phyloP scores from a whole-genome alignment of 2,888 invertebrate species.

The Hylaea fasciaria region DNA sequence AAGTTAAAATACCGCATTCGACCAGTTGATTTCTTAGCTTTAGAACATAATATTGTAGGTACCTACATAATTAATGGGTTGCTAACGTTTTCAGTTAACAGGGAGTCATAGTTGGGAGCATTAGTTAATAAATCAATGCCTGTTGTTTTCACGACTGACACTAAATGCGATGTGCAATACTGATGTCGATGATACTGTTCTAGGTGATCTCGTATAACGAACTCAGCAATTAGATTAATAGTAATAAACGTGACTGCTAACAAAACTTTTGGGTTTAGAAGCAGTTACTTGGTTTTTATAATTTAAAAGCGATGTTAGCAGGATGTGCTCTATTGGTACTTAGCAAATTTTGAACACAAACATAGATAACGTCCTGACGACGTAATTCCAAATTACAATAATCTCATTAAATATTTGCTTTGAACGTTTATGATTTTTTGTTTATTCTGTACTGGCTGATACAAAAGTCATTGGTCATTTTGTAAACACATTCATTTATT shows the following conservation, averaged over 20 bases:
- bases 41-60: too few relatives aligned
- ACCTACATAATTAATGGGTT: background rate
- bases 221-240: background rate
- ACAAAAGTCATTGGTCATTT: slow-evolving; percentile 13
- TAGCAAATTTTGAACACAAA: slow-evolving; percentile 52
- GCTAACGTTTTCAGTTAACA: background rate
- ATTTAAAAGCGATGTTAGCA: slow-evolving; percentile 60
- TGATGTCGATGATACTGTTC: background rate
- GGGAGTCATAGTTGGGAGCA: background rate
- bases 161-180: background rate
- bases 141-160: background rate
- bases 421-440: slow-evolving; percentile 1
- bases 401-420: slow-evolving; percentile 27
- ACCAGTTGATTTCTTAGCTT: too few relatives aligned
- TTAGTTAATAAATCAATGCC: background rate
- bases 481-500: background rate
- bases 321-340: slow-evolving; percentile 60
- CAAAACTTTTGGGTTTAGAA: background rate
- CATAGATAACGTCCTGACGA: slow-evolving; percentile 24
- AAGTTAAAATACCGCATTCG: too few relatives aligned
- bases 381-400: slow-evolving; percentile 27
- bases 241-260: too few relatives aligned
- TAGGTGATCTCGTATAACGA: background rate
- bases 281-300: slow-evolving; percentile 7
- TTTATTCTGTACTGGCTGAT: background rate